These are phyloP conservation scores for Megalopta genalis DNA, from an alignment of 1,140 invertebrate genomes.

Conservation along the genomic window DNA sequence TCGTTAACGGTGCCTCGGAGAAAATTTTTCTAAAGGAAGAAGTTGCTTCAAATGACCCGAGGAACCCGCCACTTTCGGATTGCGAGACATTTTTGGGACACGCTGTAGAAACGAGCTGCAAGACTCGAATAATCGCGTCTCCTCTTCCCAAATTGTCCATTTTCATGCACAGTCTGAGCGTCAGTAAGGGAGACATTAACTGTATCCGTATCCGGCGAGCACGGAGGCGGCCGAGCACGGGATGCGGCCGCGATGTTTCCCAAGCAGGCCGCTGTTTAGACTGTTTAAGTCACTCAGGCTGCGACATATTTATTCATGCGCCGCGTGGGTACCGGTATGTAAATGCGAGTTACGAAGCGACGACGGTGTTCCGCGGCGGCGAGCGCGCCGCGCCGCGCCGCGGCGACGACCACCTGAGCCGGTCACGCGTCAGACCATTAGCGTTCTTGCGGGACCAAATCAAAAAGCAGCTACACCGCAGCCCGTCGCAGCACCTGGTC, in stretches of 20 bases:
- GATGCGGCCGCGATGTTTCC: slow-evolving; percentile 37
- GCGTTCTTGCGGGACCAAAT: slow-evolving; percentile 34
- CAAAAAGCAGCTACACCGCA: slow-evolving; percentile 28
- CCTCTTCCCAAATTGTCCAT: no score
- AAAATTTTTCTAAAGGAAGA: no score
- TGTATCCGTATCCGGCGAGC: slow-evolving; percentile 19
- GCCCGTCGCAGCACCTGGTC: not conserved
- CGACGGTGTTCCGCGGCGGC: slow-evolving; percentile 24
- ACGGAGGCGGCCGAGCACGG: not conserved
- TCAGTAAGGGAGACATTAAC: not conserved
- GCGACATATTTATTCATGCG: slow-evolving; percentile 68
- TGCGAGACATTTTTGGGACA: no score
- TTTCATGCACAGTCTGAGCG: no score
- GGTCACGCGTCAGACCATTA: slow-evolving; percentile 59
- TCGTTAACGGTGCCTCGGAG: no score
- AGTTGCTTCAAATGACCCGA: no score
- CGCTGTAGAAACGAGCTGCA: no score
- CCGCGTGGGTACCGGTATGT: slow-evolving; percentile 62
- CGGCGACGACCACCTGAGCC: slow-evolving; percentile 47
- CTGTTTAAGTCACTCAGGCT: slow-evolving; percentile 62
- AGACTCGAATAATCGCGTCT: no score
- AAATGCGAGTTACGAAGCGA: slow-evolving; percentile 67
- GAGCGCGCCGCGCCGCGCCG: no score
- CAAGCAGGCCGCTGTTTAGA: slow-evolving; percentile 58
- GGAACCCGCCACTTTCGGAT: no score